A percentile compares a stretch with the other conserved stretches of the same genome.
These are phyloP conservation scores for Tethya wilhelma DNA, from an alignment of 37 sponge, comb jelly and placozoan species.

Conservation along the genomic window DNA sequence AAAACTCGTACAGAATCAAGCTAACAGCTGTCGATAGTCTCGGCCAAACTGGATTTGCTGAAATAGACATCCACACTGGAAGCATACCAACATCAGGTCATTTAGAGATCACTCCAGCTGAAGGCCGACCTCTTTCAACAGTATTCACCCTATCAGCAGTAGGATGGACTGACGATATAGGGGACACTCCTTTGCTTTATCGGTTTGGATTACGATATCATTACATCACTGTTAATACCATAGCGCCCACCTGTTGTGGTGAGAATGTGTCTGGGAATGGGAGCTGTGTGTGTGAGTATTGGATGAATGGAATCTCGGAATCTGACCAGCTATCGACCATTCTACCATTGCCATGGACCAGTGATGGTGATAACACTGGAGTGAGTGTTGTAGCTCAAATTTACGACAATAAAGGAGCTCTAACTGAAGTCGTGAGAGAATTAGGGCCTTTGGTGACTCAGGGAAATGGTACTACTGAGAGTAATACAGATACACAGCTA, in stretches of 20 bases:
- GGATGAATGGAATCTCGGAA: constrained; percentile 18
- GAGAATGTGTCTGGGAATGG: background rate
- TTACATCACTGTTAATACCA: background rate
- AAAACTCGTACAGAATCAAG: constrained; percentile 35
- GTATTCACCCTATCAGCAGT: constrained; percentile 10
- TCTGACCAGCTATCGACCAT: background rate
- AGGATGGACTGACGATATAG: constrained; percentile 49
- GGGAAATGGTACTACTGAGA: background rate
- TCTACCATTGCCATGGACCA: constrained; percentile 5
- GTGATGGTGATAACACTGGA: background rate
- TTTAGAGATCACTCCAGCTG: background rate
- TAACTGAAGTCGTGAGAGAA: background rate
- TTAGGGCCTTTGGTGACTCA: background rate
- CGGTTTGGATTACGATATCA: constrained; percentile 50
- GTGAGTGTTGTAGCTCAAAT: constrained; percentile 20
- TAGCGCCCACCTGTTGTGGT: background rate
- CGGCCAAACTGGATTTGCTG: constrained; percentile 9
- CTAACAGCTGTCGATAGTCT: background rate
- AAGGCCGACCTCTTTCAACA: constrained; percentile 20
- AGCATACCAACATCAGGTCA: constrained; percentile 25
- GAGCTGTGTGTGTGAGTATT: background rate
- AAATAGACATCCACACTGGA: constrained; percentile 27
- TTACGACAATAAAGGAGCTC: constrained; percentile 44
- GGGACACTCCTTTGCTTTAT: constrained; percentile 45
- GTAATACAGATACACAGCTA: background rate